phyloP scores from a whole-genome alignment of 2,113 vertebrate species.

The Phylloscopus whistleri region DNA sequence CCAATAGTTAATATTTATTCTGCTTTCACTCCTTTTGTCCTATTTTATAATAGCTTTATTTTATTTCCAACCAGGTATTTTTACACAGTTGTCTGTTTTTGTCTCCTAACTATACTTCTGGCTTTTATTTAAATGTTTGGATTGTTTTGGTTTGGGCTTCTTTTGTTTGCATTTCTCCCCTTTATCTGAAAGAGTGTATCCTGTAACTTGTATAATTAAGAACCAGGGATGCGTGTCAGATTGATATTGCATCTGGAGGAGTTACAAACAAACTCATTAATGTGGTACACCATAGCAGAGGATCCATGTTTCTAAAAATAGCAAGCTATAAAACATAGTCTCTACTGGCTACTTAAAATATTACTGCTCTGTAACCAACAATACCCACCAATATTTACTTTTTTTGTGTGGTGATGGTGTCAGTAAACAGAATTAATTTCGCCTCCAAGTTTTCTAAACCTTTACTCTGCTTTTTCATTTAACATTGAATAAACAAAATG shows the following conservation, averaged over 20 bases:
- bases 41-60: neutral
- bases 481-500: neutral
- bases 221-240: neutral
- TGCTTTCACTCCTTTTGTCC: neutral
- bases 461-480: neutral
- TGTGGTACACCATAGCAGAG: neutral
- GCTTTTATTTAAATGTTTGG: neutral
- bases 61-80: neutral
- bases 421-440: neutral
- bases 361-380: neutral
- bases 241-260: neutral
- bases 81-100: neutral
- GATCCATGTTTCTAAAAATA: neutral
- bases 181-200: neutral
- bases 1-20: neutral
- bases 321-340: neutral
- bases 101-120: neutral
- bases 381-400: neutral
- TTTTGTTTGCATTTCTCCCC: neutral
- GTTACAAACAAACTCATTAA: neutral
- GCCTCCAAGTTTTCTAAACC: neutral
- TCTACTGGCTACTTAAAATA: neutral
- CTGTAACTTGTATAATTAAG: neutral
- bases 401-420: neutral
- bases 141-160: neutral